phyloP scores from a whole-genome alignment of 92 coral and sea anemone genomes.

The Diadumene lineata region DNA sequence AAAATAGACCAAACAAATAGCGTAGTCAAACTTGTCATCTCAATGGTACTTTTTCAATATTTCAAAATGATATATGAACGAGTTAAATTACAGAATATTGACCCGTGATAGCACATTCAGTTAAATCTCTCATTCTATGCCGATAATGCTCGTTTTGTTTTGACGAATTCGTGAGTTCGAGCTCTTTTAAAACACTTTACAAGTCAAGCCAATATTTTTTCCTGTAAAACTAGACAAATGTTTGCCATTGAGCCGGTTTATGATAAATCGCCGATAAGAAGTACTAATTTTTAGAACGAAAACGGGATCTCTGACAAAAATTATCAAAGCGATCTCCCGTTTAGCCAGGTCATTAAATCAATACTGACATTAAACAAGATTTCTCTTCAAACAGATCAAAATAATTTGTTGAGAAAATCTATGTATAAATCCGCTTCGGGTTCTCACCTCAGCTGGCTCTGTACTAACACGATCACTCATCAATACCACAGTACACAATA shows the following conservation, averaged over 20 bases:
- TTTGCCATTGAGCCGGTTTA: conserved; percentile 5
- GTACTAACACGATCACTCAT: background rate
- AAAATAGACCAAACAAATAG: background rate
- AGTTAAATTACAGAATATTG: conserved; percentile 1
- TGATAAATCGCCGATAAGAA: conserved; percentile 7
- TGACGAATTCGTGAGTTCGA: background rate
- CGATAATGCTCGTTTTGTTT: background rate
- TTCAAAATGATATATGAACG: background rate
- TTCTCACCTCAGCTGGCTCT: background rate
- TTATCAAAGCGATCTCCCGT: background rate
- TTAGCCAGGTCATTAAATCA: conserved; percentile 3
- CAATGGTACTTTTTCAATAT: background rate
- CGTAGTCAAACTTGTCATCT: background rate
- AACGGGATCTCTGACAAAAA: background rate
- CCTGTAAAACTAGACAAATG: conserved; percentile 32
- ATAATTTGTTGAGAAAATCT: conserved; percentile 7
- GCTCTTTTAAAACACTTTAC: background rate
- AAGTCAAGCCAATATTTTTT: conserved; percentile 21
- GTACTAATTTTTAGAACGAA: conserved; percentile 16
- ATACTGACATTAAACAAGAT: background rate
- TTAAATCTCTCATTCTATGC: background rate
- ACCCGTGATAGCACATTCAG: background rate
- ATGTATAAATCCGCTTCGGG: background rate
- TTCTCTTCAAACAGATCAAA: conserved; percentile 13
- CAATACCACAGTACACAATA: background rate